Percentiles rank a stretch among this genome's conserved stretches.
These are phyloP conservation scores for Diploscapter pachys DNA, from an alignment of 1,140 invertebrate genomes.

Conservation along the genomic window DNA sequence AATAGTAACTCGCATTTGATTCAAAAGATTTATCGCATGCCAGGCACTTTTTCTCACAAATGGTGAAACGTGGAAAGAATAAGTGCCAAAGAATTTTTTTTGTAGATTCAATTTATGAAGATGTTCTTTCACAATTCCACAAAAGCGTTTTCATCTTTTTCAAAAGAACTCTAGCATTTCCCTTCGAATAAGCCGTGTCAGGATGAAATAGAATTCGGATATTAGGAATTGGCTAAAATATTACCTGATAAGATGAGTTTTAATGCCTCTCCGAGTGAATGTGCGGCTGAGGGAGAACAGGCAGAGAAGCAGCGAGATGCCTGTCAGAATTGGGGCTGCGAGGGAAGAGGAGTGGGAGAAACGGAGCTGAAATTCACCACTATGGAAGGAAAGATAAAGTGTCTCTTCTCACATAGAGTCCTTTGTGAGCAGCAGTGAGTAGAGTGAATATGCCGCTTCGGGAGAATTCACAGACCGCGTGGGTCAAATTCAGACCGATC, in stretches of 20 bases:
- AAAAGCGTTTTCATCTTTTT: too few species aligned
- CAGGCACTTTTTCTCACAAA: too few species aligned
- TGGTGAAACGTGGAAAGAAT: too few species aligned
- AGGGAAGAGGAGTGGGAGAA: constrained; percentile 16
- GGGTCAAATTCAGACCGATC: constrained; percentile 46
- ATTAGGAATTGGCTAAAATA: background rate
- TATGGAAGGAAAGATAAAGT: too few species aligned
- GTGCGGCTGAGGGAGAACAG: constrained; percentile 28
- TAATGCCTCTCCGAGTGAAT: constrained; percentile 9
- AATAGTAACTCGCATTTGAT: too few species aligned
- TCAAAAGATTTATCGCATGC: too few species aligned
- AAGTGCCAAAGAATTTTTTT: too few species aligned
- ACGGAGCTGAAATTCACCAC: constrained; percentile 23
- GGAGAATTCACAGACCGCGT: constrained; percentile 45
- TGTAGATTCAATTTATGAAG: too few species aligned
- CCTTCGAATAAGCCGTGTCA: background rate
- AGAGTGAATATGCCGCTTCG: constrained; percentile 41
- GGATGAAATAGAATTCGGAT: background rate
- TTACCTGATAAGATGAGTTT: constrained; percentile 20
- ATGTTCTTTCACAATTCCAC: too few species aligned
- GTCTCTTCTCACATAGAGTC: constrained; percentile 28
- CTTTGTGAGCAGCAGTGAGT: constrained; percentile 34
- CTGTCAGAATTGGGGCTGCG: constrained; percentile 21
- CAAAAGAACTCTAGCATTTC: too few species aligned
- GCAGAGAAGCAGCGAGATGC: constrained; percentile 23